Base-by-base conservation (phyloP, 2,888 invertebrate species). In the Diogma glabrata region DNA sequence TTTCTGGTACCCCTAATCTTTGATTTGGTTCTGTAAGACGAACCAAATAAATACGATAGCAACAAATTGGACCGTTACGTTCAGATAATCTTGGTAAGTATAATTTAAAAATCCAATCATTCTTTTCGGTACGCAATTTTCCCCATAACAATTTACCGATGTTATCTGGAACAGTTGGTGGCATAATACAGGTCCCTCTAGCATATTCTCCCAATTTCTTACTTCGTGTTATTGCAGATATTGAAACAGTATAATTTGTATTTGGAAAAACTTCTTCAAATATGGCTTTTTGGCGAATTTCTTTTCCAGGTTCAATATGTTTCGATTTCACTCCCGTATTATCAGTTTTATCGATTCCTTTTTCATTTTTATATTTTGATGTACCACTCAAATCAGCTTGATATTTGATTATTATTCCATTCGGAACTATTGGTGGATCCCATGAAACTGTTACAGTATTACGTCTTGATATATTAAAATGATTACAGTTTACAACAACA, bases 11-110 rank as follows among this genome's bases (percentile, higher is more conserved):
- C 1, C 82, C 82, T 36, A 90, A 67, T 60, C 81, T 81, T 51
- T 66, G 64, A 12, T 77, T 79, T 52, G 75, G 75, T 0, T 77
- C 73, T 28, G 76, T 73, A 48, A 91, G 71, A 46, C 83, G 78
- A 1, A 91, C 82, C 65, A 91, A 72, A 69, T 85, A 86, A 38
- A 91, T 76, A 57, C 89, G 77, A 65, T 87, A 88, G 61, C 90
- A 92, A 66, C 90, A 91, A 58, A 92, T 88, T 0, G 84, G 84
- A 1, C 92, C 92, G 60, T 90, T 90, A 51, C 90, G 72, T 64
- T 92, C 89, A 0, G 87, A 82, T 28, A 91, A 76, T 56, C 84
- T 74, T 1, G 87, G 87, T 58, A 90, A 67, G 57, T 78, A 76
- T 58, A 91, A 70, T 61, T 85, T 84, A 58, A 89, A 83, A 60